Evolutionary conservation across 1,140 invertebrate genomes (phyloP).

Genomic region (Sitophilus oryzae): DNA sequence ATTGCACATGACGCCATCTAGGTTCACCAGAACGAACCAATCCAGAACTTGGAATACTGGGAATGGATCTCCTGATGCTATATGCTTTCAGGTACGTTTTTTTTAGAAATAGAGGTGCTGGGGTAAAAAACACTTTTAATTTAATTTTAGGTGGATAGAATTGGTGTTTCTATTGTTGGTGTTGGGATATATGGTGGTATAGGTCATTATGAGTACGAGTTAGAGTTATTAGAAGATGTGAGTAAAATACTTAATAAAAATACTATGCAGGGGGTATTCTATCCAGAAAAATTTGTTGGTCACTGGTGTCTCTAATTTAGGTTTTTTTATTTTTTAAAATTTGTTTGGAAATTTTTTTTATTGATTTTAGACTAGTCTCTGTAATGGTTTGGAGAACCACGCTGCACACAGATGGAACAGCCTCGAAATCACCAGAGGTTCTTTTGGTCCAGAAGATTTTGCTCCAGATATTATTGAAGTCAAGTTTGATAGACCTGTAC

Average conservation of each 20-base stretch:
- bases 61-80: constrained; percentile 93
- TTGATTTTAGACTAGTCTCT: constrained; percentile 35
- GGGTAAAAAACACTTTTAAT: neutral
- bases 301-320: too few relatives aligned
- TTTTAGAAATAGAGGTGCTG: too few relatives aligned
- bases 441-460: constrained; percentile 71
- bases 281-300: too few relatives aligned
- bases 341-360: constrained; percentile 2
- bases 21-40: constrained; percentile 85
- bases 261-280: too few relatives aligned
- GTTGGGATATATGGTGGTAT: constrained; percentile 84
- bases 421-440: constrained; percentile 65
- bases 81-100: constrained; percentile 71
- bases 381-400: constrained; percentile 43
- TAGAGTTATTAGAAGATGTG: constrained; percentile 83
- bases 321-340: constrained; percentile 4
- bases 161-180: constrained; percentile 84
- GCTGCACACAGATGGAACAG: constrained; percentile 66
- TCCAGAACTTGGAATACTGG: constrained; percentile 94
- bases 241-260: too few relatives aligned
- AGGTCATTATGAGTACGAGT: constrained; percentile 82
- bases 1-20: constrained; percentile 77
- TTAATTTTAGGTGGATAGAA: constrained; percentile 69
- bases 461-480: constrained; percentile 75
- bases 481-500: constrained; percentile 83